Percentiles rank a stretch among this genome's conserved stretches.
These are phyloP conservation scores for Bubalus kerabau DNA, from an alignment of 2,113 vertebrate genomes.

Conservation along the genomic window DNA sequence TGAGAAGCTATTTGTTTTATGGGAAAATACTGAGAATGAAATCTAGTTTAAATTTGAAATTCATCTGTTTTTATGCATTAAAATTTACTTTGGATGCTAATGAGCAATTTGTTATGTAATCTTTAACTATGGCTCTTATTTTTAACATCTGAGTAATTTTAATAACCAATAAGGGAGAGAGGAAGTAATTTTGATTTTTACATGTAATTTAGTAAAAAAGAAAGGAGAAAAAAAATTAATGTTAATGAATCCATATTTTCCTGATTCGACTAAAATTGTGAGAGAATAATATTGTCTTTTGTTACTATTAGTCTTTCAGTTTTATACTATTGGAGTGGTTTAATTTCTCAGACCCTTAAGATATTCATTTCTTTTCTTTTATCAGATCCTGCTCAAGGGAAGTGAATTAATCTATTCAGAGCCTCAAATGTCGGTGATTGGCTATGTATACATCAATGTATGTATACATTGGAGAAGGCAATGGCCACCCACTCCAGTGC, in stretches of 20 bases:
- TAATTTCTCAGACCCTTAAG: neutral
- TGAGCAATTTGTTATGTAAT: neutral
- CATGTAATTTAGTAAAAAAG: neutral
- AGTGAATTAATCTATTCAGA: neutral
- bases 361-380: neutral
- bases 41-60: neutral
- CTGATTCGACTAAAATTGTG: neutral
- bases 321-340: neutral
- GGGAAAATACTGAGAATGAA: neutral
- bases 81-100: neutral
- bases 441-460: neutral
- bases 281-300: neutral
- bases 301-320: neutral
- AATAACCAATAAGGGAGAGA: neutral
- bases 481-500: too few species aligned
- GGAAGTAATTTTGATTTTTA: constrained; percentile 17
- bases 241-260: neutral
- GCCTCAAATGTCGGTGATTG: neutral
- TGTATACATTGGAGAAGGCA: neutral
- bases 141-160: constrained; percentile 14
- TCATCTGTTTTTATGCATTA: neutral
- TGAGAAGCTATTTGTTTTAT: neutral
- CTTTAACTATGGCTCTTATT: neutral
- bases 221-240: neutral
- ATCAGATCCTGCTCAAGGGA: neutral